Evolutionary conservation across 2,888 invertebrate species (phyloP).

Genomic region (Campoplex capitator): DNA sequence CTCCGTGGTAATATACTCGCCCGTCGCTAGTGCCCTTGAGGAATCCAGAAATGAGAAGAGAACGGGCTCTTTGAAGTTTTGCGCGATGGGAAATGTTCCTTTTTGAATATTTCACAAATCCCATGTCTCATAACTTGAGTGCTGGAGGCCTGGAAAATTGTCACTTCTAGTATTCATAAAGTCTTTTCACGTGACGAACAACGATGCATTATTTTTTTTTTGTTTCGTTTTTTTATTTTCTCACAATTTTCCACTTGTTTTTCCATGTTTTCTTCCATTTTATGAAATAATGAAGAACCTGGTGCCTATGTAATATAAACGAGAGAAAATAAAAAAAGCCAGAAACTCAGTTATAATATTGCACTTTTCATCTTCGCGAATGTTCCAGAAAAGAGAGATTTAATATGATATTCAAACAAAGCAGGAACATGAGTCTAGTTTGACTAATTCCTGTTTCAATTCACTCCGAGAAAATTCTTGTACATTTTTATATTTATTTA

Average conservation of each 20-base stretch:
- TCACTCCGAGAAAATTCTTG: too few species aligned
- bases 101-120: slow-evolving; percentile 59
- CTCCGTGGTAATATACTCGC: not conserved
- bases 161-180: slow-evolving; percentile 46
- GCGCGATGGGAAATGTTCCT: slow-evolving; percentile 31
- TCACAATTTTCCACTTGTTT: slow-evolving; percentile 19
- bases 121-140: slow-evolving; percentile 62
- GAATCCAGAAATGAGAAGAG: slow-evolving; percentile 33
- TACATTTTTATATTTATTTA: not conserved
- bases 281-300: not conserved
- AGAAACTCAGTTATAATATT: not conserved
- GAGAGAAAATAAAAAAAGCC: not conserved
- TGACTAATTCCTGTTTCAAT: not conserved
- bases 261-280: not conserved
- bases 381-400: not conserved
- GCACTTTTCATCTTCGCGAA: not conserved
- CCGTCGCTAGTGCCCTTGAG: slow-evolving; percentile 18
- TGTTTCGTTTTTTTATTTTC: not conserved
- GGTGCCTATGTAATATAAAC: not conserved
- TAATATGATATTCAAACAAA: not conserved
- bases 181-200: slow-evolving; percentile 29
- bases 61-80: slow-evolving; percentile 51
- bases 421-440: not conserved
- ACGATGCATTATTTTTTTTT: slow-evolving; percentile 25
- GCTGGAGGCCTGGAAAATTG: slow-evolving; percentile 44